These are phyloP conservation scores for Trichonephila inaurata DNA, from an alignment of 1,140 invertebrate species.

Conservation along the genomic window DNA sequence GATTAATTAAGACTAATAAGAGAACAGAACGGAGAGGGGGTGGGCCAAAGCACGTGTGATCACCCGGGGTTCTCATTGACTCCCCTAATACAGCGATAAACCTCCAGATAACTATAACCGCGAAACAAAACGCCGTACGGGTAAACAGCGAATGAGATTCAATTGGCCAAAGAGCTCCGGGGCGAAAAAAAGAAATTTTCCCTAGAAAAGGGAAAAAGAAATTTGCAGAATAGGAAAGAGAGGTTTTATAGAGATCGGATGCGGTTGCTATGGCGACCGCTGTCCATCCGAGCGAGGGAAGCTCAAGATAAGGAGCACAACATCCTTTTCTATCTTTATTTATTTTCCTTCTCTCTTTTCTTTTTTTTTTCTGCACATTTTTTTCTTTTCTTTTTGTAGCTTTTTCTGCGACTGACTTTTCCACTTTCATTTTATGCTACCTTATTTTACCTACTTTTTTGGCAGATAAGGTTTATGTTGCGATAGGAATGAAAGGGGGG, in stretches of 20 bases:
- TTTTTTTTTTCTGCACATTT: neutral
- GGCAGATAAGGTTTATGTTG: slow-evolving; percentile 70
- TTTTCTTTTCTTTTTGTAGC: neutral
- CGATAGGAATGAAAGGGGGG: neutral
- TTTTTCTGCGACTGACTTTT: slow-evolving; percentile 73
- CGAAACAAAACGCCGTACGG: slow-evolving; percentile 73
- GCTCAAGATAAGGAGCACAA: slow-evolving; percentile 74
- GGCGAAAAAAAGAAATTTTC: slow-evolving; percentile 21
- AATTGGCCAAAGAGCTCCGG: slow-evolving; percentile 69
- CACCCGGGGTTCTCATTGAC: slow-evolving; percentile 58
- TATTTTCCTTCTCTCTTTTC: slow-evolving; percentile 21
- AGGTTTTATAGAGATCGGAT: slow-evolving; percentile 76
- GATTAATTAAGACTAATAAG: slow-evolving; percentile 68
- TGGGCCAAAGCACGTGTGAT: neutral
- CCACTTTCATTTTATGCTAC: slow-evolving; percentile 58
- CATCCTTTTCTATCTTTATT: slow-evolving; percentile 74
- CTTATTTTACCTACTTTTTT: slow-evolving; percentile 73
- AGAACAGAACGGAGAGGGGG: neutral
- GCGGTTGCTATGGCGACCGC: slow-evolving; percentile 70
- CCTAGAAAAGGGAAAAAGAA: slow-evolving; percentile 57
- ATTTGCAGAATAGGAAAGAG: slow-evolving; percentile 72
- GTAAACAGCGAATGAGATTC: slow-evolving; percentile 74
- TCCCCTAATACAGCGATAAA: slow-evolving; percentile 73
- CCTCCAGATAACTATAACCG: slow-evolving; percentile 68
- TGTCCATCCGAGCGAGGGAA: slow-evolving; percentile 72